Evolutionary conservation across 2,797 vertebrate genomes (phyloP).

Genomic region (Sphenopsis melanotis): DNA sequence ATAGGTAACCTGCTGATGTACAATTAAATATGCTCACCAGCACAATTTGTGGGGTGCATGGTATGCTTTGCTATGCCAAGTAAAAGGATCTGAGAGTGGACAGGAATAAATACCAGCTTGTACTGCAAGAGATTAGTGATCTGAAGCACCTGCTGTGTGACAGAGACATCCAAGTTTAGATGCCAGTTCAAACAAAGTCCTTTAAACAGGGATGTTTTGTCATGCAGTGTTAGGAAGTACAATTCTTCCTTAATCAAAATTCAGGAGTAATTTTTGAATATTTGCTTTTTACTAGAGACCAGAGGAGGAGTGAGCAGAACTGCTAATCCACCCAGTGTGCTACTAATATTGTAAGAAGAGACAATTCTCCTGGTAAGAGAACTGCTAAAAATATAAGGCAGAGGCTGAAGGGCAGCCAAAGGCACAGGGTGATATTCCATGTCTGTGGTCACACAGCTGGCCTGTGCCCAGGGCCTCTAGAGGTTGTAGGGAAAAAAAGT

Average conservation of each 20-base stretch:
- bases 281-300: neutral
- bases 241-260: neutral
- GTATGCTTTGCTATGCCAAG: neutral
- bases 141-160: neutral
- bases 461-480: neutral
- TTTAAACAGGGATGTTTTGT: neutral
- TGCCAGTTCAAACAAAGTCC: neutral
- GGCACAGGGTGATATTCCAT: neutral
- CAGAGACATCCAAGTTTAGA: neutral
- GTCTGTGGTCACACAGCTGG: neutral
- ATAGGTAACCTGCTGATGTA: neutral
- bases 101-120: neutral
- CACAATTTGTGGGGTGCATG: neutral
- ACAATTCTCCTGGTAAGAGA: neutral
- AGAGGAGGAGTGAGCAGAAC: neutral
- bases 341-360: neutral
- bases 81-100: neutral
- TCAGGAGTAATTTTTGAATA: neutral
- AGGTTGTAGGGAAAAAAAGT: neutral
- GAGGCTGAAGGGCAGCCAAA: conserved; percentile 37
- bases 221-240: neutral
- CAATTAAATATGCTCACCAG: neutral
- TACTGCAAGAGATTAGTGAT: neutral
- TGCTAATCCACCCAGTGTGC: neutral
- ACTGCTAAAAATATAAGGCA: conserved; percentile 36